phyloP scores from a whole-genome alignment of 2,888 invertebrate genomes.

The Oxyteleia sp. region DNA sequence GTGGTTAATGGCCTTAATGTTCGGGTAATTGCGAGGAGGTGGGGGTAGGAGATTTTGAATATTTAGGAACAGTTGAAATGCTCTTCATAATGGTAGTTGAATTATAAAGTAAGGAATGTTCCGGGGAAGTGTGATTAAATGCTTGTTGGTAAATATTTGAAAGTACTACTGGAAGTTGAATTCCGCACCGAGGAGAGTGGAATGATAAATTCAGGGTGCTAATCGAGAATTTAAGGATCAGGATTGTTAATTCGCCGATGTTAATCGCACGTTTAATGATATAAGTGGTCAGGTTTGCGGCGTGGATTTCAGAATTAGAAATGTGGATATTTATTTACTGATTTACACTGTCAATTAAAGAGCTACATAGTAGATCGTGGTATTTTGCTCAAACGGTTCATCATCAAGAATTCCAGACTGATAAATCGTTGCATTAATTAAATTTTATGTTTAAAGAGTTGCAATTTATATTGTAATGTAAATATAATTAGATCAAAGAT shows the following conservation, averaged over 20 bases:
- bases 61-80: slow-evolving; percentile 35
- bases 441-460: too few relatives aligned
- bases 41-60: slow-evolving; percentile 15
- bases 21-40: slow-evolving; percentile 4
- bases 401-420: too few relatives aligned
- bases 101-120: slow-evolving; percentile 42
- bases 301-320: too few relatives aligned
- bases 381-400: too few relatives aligned
- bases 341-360: too few relatives aligned
- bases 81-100: slow-evolving; percentile 52
- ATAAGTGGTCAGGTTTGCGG: background rate
- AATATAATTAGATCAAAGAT: too few relatives aligned
- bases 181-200: background rate
- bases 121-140: slow-evolving; percentile 51
- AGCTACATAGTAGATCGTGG: too few relatives aligned
- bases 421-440: too few relatives aligned
- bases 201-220: background rate
- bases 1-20: slow-evolving; percentile 21
- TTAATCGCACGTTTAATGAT: background rate
- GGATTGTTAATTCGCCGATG: background rate
- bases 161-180: slow-evolving; percentile 16
- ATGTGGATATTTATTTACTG: too few relatives aligned
- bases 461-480: too few relatives aligned
- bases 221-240: background rate
- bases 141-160: slow-evolving; percentile 55